Evolutionary conservation across 37 sponge, comb jelly and placozoan genomes (phyloP), one percentile per base, ranked within the genome.

Genomic region (Tethya wilhelma): DNA sequence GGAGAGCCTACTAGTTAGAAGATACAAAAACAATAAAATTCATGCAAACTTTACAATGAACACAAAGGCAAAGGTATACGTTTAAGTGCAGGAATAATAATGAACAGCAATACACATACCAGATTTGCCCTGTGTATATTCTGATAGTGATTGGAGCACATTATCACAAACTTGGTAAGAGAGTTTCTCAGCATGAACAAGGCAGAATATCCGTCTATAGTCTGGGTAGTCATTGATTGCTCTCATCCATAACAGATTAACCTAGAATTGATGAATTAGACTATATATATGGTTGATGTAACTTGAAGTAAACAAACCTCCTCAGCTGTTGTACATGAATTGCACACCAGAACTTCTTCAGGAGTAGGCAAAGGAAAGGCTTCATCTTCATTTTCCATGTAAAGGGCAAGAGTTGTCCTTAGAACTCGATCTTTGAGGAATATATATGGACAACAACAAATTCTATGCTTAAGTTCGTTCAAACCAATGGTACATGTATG

Each of bases 301-400:
- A 4, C 23, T 14, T 14, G 4, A 38, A 7, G 22, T 2, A 69
- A 40, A 6, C 4, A 26, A 65, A 90, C 93, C 81, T 92, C 88
- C 64, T 92, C 93, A 74, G 74, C 77, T 34, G 88, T 87, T 0
- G 89, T 92, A 32, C 44, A 40, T 22, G 59, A 29, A 36, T 78
- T 79, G 78, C 93, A 92, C 4, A 84, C 17, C 19, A 87, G 58
- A 23, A 92, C 84, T 36, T 92, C 93, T 32, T 79, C 93, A n/a
- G 64, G 64, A 29, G 85, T 87, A 39, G 93, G 93, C 36, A 92
- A 32, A 5, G 93, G 93, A 7, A 87, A 66, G 20, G 64, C 20
- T n/a, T 14, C 20, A 43, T 73, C 73, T 20, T 75, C 59, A 80
- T 80, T 87, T 72, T 87, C 87, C 22, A 92, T 22, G 17, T 73